phyloP scores from a whole-genome alignment of 1,140 invertebrate genomes.

The Galendromus occidentalis region DNA sequence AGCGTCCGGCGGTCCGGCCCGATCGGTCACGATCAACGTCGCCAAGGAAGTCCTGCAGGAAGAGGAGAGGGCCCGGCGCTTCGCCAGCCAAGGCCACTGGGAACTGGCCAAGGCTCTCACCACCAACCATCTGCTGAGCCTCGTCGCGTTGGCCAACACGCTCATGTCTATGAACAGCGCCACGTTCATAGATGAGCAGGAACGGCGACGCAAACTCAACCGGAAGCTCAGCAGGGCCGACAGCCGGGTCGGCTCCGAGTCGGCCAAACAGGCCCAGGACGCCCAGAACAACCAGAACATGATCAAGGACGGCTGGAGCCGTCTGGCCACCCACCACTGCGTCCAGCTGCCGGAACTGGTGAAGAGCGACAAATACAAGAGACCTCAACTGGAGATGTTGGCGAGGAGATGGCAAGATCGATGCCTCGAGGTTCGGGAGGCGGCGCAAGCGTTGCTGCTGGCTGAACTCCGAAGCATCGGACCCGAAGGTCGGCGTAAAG shows the following conservation, averaged over 20 bases:
- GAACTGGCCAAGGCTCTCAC: constrained; percentile 81
- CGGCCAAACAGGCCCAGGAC: constrained; percentile 55
- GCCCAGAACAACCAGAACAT: constrained; percentile 59
- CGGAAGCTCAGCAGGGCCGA: constrained; percentile 19
- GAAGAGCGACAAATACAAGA: constrained; percentile 60
- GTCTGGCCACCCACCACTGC: constrained; percentile 83
- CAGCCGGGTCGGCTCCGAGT: constrained; percentile 33
- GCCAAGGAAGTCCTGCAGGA: constrained; percentile 41
- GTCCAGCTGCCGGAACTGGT: constrained; percentile 67
- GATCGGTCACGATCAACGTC: constrained; percentile 10
- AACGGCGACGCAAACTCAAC: constrained; percentile 21
- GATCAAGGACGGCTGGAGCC: constrained; percentile 89
- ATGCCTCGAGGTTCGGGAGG: constrained; percentile 85
- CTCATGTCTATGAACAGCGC: constrained; percentile 95
- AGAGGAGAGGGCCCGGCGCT: constrained; percentile 54
- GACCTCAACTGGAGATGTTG: constrained; percentile 87
- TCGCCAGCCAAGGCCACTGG: constrained; percentile 75
- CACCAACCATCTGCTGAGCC: constrained; percentile 79
- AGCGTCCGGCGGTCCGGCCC: neutral
- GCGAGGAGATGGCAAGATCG: constrained; percentile 94
- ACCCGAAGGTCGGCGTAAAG: constrained; percentile 64
- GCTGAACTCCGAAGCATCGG: constrained; percentile 80
- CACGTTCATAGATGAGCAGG: constrained; percentile 42
- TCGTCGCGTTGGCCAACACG: constrained; percentile 85
- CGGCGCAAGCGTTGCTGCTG: constrained; percentile 79